Conservation (phyloP, 2,113 vertebrate species). For the Antennarius striatus region DNA sequence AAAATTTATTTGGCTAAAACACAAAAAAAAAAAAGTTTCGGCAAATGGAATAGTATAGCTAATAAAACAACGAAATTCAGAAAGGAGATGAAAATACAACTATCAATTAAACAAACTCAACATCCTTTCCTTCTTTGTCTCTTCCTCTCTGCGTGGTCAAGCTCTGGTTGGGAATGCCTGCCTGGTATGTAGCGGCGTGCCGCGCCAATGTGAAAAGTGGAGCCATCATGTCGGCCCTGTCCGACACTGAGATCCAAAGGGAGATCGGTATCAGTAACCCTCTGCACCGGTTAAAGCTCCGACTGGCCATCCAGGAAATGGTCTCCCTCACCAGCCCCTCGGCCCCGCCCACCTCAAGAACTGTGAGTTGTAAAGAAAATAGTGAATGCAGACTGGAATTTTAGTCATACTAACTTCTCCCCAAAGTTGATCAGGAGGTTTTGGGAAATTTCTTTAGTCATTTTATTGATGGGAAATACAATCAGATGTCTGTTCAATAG, state of each 20-base stretch:
- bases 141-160: constrained; percentile 49
- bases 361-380: constrained; percentile 84
- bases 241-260: constrained; percentile 97
- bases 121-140: neutral
- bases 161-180: constrained; percentile 98
- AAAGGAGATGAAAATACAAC: no score
- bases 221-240: constrained; percentile 98
- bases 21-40: no score
- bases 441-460: neutral
- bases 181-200: constrained; percentile 98
- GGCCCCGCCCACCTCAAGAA: constrained; percentile 96
- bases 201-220: constrained; percentile 98
- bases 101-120: neutral
- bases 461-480: neutral
- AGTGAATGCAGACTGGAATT: neutral
- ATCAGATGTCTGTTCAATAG: neutral
- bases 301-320: constrained; percentile 98
- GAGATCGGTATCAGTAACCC: constrained; percentile 99
- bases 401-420: constrained; percentile 1
- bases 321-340: constrained; percentile 98
- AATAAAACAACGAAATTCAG: no score
- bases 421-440: constrained; percentile 6
- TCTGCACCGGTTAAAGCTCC: constrained; percentile 93
- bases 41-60: no score
- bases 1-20: no score